Conservation (phyloP, 2,797 vertebrate species). For the Tragopan temminckii region DNA sequence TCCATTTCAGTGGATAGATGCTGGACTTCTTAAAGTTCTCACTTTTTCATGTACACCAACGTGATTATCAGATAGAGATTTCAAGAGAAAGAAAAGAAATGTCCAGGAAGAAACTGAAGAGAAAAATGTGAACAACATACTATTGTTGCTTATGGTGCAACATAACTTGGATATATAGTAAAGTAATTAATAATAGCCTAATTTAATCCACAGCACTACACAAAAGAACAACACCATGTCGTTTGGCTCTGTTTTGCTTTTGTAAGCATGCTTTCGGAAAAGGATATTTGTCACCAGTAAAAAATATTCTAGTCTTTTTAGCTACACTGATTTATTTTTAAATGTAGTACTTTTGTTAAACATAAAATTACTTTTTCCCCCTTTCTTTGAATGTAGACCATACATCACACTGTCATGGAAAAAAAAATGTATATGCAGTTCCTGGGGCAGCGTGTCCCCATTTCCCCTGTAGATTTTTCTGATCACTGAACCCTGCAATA, state of each 20-base stretch:
- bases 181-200: not conserved
- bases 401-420: conserved; percentile 37
- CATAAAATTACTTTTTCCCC: not conserved
- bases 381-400: conserved; percentile 23
- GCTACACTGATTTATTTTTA: conserved; percentile 59
- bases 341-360: conserved; percentile 24
- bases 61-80: not conserved
- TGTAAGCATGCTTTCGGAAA: not conserved
- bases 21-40: conserved; percentile 24
- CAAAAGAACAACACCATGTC: not conserved
- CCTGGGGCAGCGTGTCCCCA: conserved; percentile 47
- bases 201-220: not conserved
- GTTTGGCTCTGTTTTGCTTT: not conserved
- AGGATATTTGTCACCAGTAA: not conserved
- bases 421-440: conserved; percentile 28
- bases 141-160: not conserved
- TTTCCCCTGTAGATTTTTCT: conserved; percentile 63
- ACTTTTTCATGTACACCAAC: not conserved
- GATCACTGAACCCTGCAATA: conserved; percentile 62
- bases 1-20: not conserved
- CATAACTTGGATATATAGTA: not conserved
- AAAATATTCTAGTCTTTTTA: conserved; percentile 30
- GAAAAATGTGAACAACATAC: not conserved
- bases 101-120: not conserved
- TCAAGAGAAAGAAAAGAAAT: not conserved